Evolutionary conservation across 1,140 invertebrate genomes (phyloP), one percentile per base, ranked within the genome.

Genomic region (Drosophila oshimai): DNA sequence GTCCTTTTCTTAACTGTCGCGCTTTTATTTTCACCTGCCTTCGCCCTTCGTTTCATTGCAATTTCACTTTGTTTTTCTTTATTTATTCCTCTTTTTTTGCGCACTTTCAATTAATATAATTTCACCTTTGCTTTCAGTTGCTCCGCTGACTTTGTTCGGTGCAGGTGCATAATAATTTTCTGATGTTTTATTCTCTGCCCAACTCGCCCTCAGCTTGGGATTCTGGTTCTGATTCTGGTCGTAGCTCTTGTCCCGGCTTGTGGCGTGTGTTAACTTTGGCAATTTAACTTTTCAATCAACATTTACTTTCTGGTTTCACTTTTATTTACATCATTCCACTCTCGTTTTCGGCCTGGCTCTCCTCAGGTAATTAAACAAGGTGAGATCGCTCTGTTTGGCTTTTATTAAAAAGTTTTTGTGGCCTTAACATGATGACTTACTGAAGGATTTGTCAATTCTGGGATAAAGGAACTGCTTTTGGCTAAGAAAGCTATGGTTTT

Each of bases 271-370:
- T 84, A 84, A 84, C 79, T 84, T 84, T 84, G 54, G 74, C 79
- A 84, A 84, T 84, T 84, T 84, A 84, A 84, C 79, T 84, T 84
- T 84, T 78, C 81, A 84, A 84, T 84, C 79, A 84, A 84, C 79
- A 84, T 84, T 84, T 84, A 75, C 70, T 67, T 71, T 83, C 84
- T 64, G 74, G 78, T 74, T 84, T 84, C 79, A 84, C 79, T 78
- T 78, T 84, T 84, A 77, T 80, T 81, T 73, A 54, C 55, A 28
- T 33, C 55, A 44, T 24, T 44, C 36, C 49, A 67, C 29, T 49
- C 61, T 51, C 42, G 44, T 53, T 51, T 68, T 58, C 28, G 37
- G 15, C 33, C 47, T 33, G 45, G 26, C 6, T 20, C 60, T 74
- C 31, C 18, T 46, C 18, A 70, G 70, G 75, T 84, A 84, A 84